These are phyloP conservation scores for Pseudachorutes palmiensis DNA, from an alignment of 1,140 invertebrate genomes.

Conservation along the genomic window DNA sequence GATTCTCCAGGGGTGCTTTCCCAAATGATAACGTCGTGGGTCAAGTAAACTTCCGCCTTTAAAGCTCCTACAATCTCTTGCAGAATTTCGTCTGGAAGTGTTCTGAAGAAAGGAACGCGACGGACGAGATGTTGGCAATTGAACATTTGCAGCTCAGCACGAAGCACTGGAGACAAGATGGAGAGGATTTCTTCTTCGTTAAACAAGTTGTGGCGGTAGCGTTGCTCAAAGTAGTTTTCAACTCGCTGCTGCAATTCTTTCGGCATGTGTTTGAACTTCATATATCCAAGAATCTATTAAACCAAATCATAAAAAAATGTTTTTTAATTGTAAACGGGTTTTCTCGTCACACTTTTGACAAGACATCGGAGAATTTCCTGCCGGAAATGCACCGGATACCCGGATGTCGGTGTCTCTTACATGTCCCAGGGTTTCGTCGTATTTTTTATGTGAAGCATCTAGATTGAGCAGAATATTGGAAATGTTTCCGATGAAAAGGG, in stretches of 20 bases:
- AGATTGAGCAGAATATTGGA: slow-evolving; percentile 21
- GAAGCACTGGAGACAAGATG: slow-evolving; percentile 16
- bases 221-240: slow-evolving; percentile 20
- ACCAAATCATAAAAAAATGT: no score
- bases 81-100: slow-evolving; percentile 11
- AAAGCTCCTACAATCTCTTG: slow-evolving; percentile 19
- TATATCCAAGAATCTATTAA: slow-evolving; percentile 12
- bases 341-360: no score
- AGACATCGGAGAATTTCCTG: no score
- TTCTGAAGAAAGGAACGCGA: slow-evolving; percentile 19
- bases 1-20: slow-evolving; percentile 11
- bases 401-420: background rate
- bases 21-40: slow-evolving; percentile 21
- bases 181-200: slow-evolving; percentile 18
- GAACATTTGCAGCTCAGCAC: slow-evolving; percentile 25
- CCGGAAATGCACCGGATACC: no score
- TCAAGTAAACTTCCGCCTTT: slow-evolving; percentile 25
- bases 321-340: no score
- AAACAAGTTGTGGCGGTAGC: slow-evolving; percentile 22
- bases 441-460: slow-evolving; percentile 18
- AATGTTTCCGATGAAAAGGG: slow-evolving; percentile 21
- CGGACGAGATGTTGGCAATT: slow-evolving; percentile 17
- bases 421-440: slow-evolving; percentile 19
- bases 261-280: slow-evolving; percentile 26
- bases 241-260: slow-evolving; percentile 19